phyloP scores from a whole-genome alignment of 2,113 vertebrate genomes.

The Atlantisia rogersi region DNA sequence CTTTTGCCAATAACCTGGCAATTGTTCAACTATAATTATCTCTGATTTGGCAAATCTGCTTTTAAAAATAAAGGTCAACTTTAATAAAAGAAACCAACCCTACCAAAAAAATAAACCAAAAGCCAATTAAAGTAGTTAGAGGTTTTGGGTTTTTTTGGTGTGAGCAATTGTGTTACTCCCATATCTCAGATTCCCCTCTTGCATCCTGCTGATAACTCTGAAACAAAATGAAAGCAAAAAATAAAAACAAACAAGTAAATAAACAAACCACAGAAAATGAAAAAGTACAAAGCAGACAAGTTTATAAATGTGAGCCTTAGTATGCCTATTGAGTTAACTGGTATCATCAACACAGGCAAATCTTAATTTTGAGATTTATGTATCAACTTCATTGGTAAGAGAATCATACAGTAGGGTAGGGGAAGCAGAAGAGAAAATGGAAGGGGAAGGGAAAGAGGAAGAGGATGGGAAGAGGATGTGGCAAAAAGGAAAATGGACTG shows the following conservation, averaged over 20 bases:
- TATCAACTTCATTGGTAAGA: not conserved
- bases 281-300: no score
- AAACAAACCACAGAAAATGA: no score
- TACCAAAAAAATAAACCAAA: no score
- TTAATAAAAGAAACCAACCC: not conserved
- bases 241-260: not conserved
- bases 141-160: not conserved
- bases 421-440: not conserved
- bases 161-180: not conserved
- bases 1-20: not conserved
- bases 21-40: not conserved
- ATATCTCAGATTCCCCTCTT: not conserved
- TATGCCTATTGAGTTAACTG: not conserved
- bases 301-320: rapidly evolving
- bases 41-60: not conserved
- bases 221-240: not conserved
- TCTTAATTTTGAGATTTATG: not conserved
- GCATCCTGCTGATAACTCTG: not conserved
- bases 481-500: not conserved
- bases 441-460: no score
- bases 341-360: not conserved
- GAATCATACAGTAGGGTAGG: not conserved
- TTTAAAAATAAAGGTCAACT: not conserved
- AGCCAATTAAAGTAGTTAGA: not conserved
- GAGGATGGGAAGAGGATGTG: not conserved